Base-by-base conservation (phyloP, 30 jellyfish, hydroid and myxozoan species). In the Nemopilema nomurai region DNA sequence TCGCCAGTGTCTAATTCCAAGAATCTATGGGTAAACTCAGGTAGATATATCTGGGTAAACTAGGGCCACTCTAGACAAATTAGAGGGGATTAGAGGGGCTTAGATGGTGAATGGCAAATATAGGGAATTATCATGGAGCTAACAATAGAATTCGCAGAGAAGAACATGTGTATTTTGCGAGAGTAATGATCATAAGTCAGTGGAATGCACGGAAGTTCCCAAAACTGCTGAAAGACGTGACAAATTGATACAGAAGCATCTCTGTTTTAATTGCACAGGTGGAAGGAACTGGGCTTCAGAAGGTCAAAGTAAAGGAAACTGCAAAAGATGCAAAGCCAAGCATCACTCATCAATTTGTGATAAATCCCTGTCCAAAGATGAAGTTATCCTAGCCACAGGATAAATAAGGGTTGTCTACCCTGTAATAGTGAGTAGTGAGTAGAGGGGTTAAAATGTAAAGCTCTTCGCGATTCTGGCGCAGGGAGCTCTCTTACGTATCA, bases 401-500 rank as follows among this genome's bases (percentile, higher is more conserved):
- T 73, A 30, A 17, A 52, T 22, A 67, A 57, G 79, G n/a, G 89
- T 73, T 21, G 28, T 85, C 22, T 62, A 85, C 49, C 90, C 89
- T 26, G 28, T 86, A 24, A 57, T 41, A 53, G 51, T 71, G 24
- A 76, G 49, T 72, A 80, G 28, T 32, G 70, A n/a, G n/a, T 85
- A 17, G 65, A 81, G 51, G 89, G 91, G 67, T 67, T 71, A 83
- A 72, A 50, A 70, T 83, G 87, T 62, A 82, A 96, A 57, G 92
- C 88, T 57, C 62, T 83, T 26, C 62, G 84, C 49, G 97, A 84
- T 67, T 65, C 97, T 1, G 97, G 97, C 28, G 97, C 97, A 17
- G 85, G 97, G 16, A 79, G 94, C 88, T 91, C 85, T 21, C n/a
- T n/a, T 85, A 50, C 79, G 71, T 76, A 30, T 90, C 91, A 32